Evolutionary conservation across 2,888 invertebrate genomes (phyloP), one percentile per base, ranked within the genome.

Genomic region (Acholoe squamosa): DNA sequence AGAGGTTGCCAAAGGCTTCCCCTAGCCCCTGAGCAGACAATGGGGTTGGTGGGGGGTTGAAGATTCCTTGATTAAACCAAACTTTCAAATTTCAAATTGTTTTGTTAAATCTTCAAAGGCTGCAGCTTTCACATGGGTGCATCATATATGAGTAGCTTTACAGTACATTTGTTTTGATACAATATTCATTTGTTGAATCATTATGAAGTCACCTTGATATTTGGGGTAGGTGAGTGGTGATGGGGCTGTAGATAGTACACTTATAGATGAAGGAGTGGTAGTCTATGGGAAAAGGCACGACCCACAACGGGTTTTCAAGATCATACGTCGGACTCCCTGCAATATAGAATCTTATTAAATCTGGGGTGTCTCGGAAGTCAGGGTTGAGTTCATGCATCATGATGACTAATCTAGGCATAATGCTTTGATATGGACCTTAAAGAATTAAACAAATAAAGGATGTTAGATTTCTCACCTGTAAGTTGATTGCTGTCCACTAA

Each of bases 221-320:
- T 16, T 71, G 28, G 12, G 71, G 71, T 71, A 71, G 28, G 28
- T n/a, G 28, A 0, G 25, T 28, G 31, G 7, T 7, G 25, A 71
- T 0, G 3, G 28, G 0, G 28, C 25, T 71, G 0, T 5, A 25
- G 25, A 71, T 71, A 28, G 71, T 71, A 16, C 71, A 71, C 71
- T 71, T 71, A 25, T 71, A 71, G 3, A 71, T 71, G 28, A 71
- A 71, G 3, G 71, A 71, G 25, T 71, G 25, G 71, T 71, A 71
- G 28, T 71, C 28, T 28, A 5, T 5, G 25, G 71, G 71, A 71
- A 71, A 71, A 7, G 71, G 71, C 5, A 28, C 71, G 3, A 71
- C n/a, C 71, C 71, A 71, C 31, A 71, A 14, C 14, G 16, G 71
- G 25, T 71, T 28, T 25, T 71, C 71, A 3, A 28, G 5, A 25